phyloP scores from a whole-genome alignment of 2,113 vertebrate genomes.

The Microcebus ravelobensis region DNA sequence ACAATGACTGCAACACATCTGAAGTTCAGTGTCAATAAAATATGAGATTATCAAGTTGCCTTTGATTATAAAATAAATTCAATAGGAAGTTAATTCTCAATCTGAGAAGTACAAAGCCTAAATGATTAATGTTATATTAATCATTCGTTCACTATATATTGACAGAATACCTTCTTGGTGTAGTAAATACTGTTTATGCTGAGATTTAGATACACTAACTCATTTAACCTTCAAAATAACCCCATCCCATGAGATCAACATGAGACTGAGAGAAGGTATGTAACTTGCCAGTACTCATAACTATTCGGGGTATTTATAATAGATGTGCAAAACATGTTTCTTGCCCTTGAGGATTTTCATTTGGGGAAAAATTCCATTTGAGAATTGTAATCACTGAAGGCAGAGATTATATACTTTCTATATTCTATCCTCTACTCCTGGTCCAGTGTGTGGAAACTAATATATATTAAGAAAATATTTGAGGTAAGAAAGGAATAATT shows the following conservation, averaged over 20 bases:
- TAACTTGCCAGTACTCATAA: background rate
- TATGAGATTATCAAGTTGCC: background rate
- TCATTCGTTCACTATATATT: background rate
- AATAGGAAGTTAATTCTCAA: background rate
- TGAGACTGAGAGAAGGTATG: background rate
- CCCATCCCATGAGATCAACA: background rate
- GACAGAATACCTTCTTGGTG: background rate
- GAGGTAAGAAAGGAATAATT: background rate
- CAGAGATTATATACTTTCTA: background rate
- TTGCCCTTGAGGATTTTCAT: background rate
- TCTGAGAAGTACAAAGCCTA: background rate
- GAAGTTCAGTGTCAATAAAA: background rate
- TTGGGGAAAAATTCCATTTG: background rate
- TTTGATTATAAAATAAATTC: slow-evolving; percentile 12
- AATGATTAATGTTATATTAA: background rate
- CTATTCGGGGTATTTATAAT: background rate
- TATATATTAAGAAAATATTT: background rate
- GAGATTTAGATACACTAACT: background rate
- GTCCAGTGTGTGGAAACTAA: background rate
- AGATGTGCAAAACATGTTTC: background rate
- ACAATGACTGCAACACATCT: background rate
- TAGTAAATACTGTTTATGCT: background rate
- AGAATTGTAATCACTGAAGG: background rate
- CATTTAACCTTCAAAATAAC: background rate
- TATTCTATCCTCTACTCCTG: background rate